Evolutionary conservation across 2,797 vertebrate species (phyloP).

Genomic region (Xiphorhynchus erythropygius): DNA sequence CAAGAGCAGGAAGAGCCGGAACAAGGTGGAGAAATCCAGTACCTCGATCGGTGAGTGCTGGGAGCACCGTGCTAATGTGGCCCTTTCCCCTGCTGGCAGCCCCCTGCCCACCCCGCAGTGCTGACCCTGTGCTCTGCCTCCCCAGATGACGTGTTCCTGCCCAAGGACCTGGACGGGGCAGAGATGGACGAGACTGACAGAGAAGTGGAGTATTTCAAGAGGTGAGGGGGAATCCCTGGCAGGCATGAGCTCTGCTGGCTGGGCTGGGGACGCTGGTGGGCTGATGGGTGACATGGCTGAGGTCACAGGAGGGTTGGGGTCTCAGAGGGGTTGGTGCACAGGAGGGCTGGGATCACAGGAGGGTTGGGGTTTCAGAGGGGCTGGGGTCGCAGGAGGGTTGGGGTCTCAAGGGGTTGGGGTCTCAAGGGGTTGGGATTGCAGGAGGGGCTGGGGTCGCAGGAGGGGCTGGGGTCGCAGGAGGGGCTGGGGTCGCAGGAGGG

Average conservation of each 20-base stretch:
- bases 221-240: conserved; percentile 65
- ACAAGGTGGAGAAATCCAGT: conserved; percentile 89
- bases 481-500: too few species aligned
- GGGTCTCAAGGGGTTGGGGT: too few species aligned
- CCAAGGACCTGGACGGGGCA: conserved; percentile 92
- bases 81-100: too few species aligned
- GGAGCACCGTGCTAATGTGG: rapidly evolving
- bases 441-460: too few species aligned
- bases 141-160: conserved; percentile 98
- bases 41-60: conserved; percentile 84
- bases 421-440: too few species aligned
- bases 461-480: too few species aligned
- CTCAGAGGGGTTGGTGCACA: too few species aligned
- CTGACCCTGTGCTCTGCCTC: conserved; percentile 42
- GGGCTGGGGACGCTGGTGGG: neutral
- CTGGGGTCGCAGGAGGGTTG: too few species aligned
- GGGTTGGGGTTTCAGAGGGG: too few species aligned
- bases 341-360: too few species aligned
- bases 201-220: conserved; percentile 99
- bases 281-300: neutral
- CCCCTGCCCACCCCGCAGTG: rapidly evolving
- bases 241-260: rapidly evolving
- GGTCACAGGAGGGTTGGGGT: too few species aligned
- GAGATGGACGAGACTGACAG: conserved; percentile 99
- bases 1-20: conserved; percentile 92